These are phyloP conservation scores for Tupaia chinensis DNA, from an alignment of 2,113 vertebrate genomes.

Conservation along the genomic window DNA sequence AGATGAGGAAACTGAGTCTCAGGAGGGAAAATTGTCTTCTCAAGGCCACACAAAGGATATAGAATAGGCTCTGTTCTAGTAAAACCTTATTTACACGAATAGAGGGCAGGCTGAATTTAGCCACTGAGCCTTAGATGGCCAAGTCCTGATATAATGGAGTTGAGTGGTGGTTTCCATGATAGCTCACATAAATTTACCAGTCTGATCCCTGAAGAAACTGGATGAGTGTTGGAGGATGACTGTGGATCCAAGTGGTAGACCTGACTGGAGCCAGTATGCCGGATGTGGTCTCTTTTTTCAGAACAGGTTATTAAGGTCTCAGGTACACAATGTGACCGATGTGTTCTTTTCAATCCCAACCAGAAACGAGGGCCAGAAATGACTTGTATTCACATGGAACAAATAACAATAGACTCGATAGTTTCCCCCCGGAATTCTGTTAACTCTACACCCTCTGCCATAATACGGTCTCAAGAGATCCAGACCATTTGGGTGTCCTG, in stretches of 20 bases:
- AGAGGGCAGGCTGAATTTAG: not conserved
- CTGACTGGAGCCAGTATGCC: not conserved
- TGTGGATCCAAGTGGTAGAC: not conserved
- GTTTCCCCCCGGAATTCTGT: not conserved
- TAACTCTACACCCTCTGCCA: not conserved
- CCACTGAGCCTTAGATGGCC: not conserved
- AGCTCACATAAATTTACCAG: not conserved
- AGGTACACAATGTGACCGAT: no score
- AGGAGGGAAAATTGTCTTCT: not conserved
- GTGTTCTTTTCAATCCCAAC: not conserved
- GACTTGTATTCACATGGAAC: not conserved
- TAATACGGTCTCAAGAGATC: not conserved
- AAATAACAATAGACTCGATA: not conserved
- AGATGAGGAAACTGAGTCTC: conserved; percentile 54
- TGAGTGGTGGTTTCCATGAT: not conserved
- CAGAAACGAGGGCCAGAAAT: not conserved
- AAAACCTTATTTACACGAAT: not conserved
- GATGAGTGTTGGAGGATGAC: not conserved
- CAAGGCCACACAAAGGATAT: not conserved
- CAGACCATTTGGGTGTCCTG: not conserved
- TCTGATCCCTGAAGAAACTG: not conserved
- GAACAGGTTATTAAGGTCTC: not conserved
- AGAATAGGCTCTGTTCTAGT: not conserved
- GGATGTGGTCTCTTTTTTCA: not conserved
- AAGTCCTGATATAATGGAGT: not conserved